A percentile compares a stretch with the other conserved stretches of the same genome.
phyloP scores from a whole-genome alignment of 2,888 invertebrate species.

The Eurois occulta region DNA sequence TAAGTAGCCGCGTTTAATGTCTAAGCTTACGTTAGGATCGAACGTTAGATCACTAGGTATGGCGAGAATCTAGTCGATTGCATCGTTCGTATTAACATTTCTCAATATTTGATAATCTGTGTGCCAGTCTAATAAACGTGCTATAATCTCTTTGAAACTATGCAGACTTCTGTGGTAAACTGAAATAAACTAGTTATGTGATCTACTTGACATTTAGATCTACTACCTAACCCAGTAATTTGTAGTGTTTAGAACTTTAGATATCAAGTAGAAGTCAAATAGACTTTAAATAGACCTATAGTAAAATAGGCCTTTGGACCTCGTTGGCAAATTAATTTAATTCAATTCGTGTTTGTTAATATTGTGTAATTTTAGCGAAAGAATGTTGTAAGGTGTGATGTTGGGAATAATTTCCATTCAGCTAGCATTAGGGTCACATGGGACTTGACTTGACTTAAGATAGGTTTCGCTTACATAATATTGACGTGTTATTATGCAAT shows the following conservation, averaged over 20 bases:
- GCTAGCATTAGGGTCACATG: slow-evolving; percentile 50
- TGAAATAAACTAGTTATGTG: neutral
- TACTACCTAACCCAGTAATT: neutral
- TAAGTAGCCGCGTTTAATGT: slow-evolving; percentile 7
- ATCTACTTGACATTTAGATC: slow-evolving; percentile 9
- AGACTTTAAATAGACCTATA: too few relatives aligned
- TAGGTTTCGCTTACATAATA: slow-evolving; percentile 54
- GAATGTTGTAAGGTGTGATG: slow-evolving; percentile 47
- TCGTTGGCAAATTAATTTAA: slow-evolving; percentile 13
- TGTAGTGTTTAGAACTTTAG: neutral
- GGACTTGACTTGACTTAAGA: slow-evolving; percentile 14
- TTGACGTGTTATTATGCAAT: slow-evolving; percentile 44
- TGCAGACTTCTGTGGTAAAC: neutral
- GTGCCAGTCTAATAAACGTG: slow-evolving; percentile 9
- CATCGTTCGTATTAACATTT: slow-evolving; percentile 26
- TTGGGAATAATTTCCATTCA: slow-evolving; percentile 59
- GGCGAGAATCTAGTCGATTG: slow-evolving; percentile 24
- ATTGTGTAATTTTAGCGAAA: slow-evolving; percentile 34
- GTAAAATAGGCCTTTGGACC: too few relatives aligned
- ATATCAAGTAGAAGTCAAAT: slow-evolving; percentile 8
- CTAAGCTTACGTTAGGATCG: neutral
- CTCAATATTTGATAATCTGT: slow-evolving; percentile 28
- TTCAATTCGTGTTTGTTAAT: slow-evolving; percentile 30
- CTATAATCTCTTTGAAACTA: neutral
- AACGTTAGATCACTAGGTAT: slow-evolving; percentile 6